Conservation (phyloP, 1,140 invertebrate species). For the Leucophenga varia region DNA sequence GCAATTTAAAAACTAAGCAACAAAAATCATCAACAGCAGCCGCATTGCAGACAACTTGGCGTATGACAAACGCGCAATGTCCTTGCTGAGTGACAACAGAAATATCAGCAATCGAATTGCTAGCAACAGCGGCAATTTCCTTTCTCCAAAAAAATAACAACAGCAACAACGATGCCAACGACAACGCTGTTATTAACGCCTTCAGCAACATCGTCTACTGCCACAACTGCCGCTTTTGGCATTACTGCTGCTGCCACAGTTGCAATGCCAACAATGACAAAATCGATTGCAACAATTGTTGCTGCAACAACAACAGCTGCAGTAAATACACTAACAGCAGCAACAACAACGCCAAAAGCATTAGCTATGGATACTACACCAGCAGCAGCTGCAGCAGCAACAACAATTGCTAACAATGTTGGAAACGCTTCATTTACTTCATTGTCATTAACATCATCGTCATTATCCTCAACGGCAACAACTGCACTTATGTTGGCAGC, state of each 20-base stretch:
- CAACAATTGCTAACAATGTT: slow-evolving; percentile 34
- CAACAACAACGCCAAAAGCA: slow-evolving; percentile 9
- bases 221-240: not conserved
- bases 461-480: slow-evolving; percentile 21
- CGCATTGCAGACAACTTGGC: too few relatives aligned
- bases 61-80: slow-evolving; percentile 11
- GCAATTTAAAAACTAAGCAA: not conserved
- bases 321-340: slow-evolving; percentile 11
- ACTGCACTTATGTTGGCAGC: slow-evolving; percentile 1
- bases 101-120: slow-evolving; percentile 4
- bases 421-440: slow-evolving; percentile 45
- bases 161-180: not conserved
- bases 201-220: slow-evolving; percentile 9
- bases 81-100: slow-evolving; percentile 16
- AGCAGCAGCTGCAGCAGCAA: slow-evolving; percentile 21
- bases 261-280: slow-evolving; percentile 15
- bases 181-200: not conserved
- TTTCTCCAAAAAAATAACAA: not conserved
- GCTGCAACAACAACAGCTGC: slow-evolving; percentile 20
- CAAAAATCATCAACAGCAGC: not conserved
- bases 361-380: not conserved
- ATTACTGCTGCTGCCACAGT: slow-evolving; percentile 3
- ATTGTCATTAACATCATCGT: slow-evolving; percentile 33
- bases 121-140: slow-evolving; percentile 5
- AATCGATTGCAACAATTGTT: slow-evolving; percentile 31